Conservation (phyloP, 2,888 invertebrate genomes). For the Adineta ricciae region DNA sequence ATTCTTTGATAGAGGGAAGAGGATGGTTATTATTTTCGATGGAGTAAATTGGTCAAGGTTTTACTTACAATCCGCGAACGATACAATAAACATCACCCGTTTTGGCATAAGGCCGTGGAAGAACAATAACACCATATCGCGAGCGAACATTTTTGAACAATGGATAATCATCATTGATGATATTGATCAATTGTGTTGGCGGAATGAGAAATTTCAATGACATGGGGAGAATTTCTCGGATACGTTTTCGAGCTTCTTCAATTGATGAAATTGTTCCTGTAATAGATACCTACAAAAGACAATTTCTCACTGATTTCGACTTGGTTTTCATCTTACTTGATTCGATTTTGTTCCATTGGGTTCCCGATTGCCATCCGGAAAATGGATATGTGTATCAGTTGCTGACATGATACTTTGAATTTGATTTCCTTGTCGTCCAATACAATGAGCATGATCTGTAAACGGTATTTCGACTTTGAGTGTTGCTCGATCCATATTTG, state of each 20-base stretch:
- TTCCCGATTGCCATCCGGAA: conserved; percentile 18
- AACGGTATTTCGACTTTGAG: conserved; percentile 12
- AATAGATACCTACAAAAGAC: background rate
- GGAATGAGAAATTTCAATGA: conserved; percentile 11
- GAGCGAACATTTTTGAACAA: conserved; percentile 11
- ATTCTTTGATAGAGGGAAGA: background rate
- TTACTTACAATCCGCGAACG: conserved; percentile 10
- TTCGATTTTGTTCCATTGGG: conserved; percentile 12
- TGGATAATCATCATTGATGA: conserved; percentile 17
- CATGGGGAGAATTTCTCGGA: conserved; percentile 1
- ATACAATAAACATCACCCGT: conserved; percentile 16
- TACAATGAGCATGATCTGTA: conserved; percentile 23
- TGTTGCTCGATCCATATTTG: background rate
- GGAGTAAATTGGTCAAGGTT: too few species aligned
- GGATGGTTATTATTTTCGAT: background rate
- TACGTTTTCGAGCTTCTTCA: conserved; percentile 19
- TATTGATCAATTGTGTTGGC: background rate
- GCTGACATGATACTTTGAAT: conserved; percentile 1
- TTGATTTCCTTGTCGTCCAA: conserved; percentile 22
- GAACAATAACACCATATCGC: background rate
- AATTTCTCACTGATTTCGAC: background rate
- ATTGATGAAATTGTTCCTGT: background rate
- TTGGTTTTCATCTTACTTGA: background rate
- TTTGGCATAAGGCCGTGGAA: background rate
- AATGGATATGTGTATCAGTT: conserved; percentile 21